Conservation (phyloP, 2,888 invertebrate genomes). For the Agriopis leucophaearia region DNA sequence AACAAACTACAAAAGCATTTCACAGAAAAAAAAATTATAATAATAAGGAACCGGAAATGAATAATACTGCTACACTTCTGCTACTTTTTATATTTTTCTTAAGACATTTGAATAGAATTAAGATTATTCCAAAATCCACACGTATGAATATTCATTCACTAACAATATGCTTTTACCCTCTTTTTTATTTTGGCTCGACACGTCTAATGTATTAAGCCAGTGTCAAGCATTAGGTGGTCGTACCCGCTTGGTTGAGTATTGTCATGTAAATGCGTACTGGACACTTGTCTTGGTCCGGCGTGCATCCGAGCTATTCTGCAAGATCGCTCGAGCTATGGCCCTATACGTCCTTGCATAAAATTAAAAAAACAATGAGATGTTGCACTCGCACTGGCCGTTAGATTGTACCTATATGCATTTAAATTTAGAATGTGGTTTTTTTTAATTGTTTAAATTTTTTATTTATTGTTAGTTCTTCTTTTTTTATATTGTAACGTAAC, state of each 20-base stretch:
- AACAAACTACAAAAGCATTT: not conserved
- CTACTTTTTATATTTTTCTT: not conserved
- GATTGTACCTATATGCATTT: conserved; percentile 2
- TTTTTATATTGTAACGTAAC: too few relatives aligned
- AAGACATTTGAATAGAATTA: not conserved
- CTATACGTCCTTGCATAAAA: conserved; percentile 80
- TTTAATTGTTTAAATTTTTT: not conserved
- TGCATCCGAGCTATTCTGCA: conserved; percentile 71
- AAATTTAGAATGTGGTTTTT: conserved; percentile 10
- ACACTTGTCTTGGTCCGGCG: conserved; percentile 50
- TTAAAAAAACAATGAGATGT: conserved; percentile 55
- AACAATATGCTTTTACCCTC: conserved; percentile 60
- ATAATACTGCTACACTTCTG: not conserved
- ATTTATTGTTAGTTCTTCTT: too few relatives aligned
- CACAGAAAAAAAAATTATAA: not conserved
- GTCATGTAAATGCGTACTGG: conserved; percentile 69
- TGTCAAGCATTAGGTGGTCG: conserved; percentile 4
- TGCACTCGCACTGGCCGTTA: conserved; percentile 57
- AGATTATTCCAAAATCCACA: conserved; percentile 44
- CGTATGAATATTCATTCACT: conserved; percentile 49
- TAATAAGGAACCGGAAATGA: not conserved
- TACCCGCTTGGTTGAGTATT: conserved; percentile 64
- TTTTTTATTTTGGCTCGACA: conserved; percentile 3
- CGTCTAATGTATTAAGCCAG: conserved; percentile 10
- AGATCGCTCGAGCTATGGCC: conserved; percentile 61